A percentile compares a stretch with the other conserved stretches of the same genome.
Conservation (phyloP, 2,797 vertebrate species). For the Apodemus agrarius region DNA sequence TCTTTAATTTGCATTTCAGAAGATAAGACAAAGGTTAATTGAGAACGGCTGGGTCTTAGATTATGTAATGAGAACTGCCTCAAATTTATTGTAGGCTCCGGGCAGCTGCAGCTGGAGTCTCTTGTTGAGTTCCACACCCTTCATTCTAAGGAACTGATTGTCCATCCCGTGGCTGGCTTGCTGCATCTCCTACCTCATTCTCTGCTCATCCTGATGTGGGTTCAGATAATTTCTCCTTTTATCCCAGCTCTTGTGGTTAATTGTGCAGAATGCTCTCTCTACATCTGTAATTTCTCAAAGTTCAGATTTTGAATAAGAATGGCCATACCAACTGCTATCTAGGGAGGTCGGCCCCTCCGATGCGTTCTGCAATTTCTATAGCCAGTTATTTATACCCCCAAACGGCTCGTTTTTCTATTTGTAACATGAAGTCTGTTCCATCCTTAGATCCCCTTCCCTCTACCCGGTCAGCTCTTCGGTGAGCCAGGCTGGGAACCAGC, state of each 20-base stretch:
- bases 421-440: not conserved
- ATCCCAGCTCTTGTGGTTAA: constrained; percentile 24
- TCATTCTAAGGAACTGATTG: not conserved
- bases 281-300: constrained; percentile 25
- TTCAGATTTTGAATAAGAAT: constrained; percentile 61
- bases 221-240: constrained; percentile 24
- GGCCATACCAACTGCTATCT: not conserved
- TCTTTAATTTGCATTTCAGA: constrained; percentile 50
- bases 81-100: not conserved
- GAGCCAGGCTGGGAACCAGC: not conserved
- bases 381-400: not conserved
- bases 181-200: constrained; percentile 7
- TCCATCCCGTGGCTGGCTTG: not conserved
- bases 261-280: constrained; percentile 9
- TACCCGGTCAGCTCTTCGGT: not conserved
- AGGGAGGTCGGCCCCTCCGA: not conserved
- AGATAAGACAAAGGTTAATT: constrained; percentile 54
- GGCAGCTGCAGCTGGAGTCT: not conserved
- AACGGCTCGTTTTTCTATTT: not conserved
- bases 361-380: not conserved
- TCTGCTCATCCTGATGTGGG: not conserved
- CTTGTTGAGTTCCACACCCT: not conserved
- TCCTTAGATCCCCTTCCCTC: not conserved
- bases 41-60: constrained; percentile 10
- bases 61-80: constrained; percentile 17